Base-by-base conservation (phyloP, 2,888 invertebrate species). In the Coelogynopora nodosa region DNA sequence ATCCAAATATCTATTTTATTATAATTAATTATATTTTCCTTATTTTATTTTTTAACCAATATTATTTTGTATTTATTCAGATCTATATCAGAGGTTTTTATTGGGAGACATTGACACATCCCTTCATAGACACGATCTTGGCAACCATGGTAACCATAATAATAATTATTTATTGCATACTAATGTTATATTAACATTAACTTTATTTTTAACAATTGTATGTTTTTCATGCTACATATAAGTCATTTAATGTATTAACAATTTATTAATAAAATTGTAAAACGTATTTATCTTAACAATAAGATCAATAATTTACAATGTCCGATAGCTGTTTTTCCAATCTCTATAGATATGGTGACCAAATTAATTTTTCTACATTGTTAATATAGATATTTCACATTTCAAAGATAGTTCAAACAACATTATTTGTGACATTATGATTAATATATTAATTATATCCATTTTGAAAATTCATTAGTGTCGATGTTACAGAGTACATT, bases 21-120 rank as follows among this genome's bases (percentile, higher is more conserved):
- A n/a, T n/a, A n/a, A n/a, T n/a, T n/a, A n/a, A n/a, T n/a, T n/a
- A n/a, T n/a, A n/a, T n/a, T n/a, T n/a, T n/a, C n/a, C n/a, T n/a
- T n/a, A n/a, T n/a, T n/a, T n/a, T n/a, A n/a, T n/a, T n/a, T n/a
- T n/a, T n/a, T n/a, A n/a, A n/a, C n/a, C n/a, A n/a, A n/a, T n/a
- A n/a, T n/a, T n/a, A n/a, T n/a, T n/a, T n/a, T n/a, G n/a, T n/a
- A n/a, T n/a, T n/a, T n/a, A n/a, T 84, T 49, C 49, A 84, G 88
- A 88, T 27, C 13, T 88, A 0, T 88, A 88, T 74, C 80, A 88
- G 27, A 81, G 85, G 67, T 31, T 88, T 83, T 81, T 88, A 23
- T 67, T n/a, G 13, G 88, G 88, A 31, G 86, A 87, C 30, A 88
- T 88, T n/a, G 88, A 88, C 84, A 82, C 88, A 0, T 86, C 87